These are phyloP conservation scores for Garra rufa DNA, from an alignment of 2,113 vertebrate genomes.

Conservation along the genomic window DNA sequence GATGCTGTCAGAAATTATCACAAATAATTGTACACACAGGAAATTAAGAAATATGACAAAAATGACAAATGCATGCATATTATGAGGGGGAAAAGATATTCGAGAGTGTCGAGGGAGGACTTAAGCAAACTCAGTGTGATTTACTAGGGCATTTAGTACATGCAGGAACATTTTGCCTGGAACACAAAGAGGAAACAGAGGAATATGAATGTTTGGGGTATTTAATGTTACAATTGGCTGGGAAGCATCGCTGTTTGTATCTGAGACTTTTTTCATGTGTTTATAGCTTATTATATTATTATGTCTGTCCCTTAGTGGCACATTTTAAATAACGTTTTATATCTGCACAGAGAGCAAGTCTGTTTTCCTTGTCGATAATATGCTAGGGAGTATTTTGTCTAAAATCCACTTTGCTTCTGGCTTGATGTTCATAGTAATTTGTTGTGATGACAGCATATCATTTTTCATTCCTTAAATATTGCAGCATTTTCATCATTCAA, in stretches of 20 bases:
- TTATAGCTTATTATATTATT: conserved; percentile 26
- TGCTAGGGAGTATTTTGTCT: conserved; percentile 12
- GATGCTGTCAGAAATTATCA: conserved; percentile 45
- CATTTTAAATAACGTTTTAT: not conserved
- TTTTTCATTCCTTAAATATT: conserved; percentile 27
- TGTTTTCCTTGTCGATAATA: conserved; percentile 5
- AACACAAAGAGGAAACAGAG: not conserved
- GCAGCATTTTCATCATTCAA: conserved; percentile 16
- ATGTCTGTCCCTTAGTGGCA: conserved; percentile 24
- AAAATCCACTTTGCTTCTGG: conserved; percentile 24
- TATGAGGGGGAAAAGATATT: conserved; percentile 27
- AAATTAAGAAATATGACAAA: conserved; percentile 48
- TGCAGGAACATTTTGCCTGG: conserved; percentile 12
- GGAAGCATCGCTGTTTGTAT: conserved; percentile 1
- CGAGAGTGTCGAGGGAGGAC: conserved; percentile 28
- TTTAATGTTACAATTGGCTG: conserved; percentile 10
- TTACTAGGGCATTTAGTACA: conserved; percentile 41
- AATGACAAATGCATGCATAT: conserved; percentile 34
- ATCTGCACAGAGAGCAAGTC: conserved; percentile 8
- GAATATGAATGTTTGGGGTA: conserved; percentile 21
- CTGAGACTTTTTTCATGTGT: not conserved
- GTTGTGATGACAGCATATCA: conserved; percentile 28
- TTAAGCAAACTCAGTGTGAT: conserved; percentile 41
- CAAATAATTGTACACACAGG: conserved; percentile 48
- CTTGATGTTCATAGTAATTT: conserved; percentile 24